These are phyloP conservation scores for Drosophila pachea DNA, from an alignment of 1,140 invertebrate species.

Conservation along the genomic window DNA sequence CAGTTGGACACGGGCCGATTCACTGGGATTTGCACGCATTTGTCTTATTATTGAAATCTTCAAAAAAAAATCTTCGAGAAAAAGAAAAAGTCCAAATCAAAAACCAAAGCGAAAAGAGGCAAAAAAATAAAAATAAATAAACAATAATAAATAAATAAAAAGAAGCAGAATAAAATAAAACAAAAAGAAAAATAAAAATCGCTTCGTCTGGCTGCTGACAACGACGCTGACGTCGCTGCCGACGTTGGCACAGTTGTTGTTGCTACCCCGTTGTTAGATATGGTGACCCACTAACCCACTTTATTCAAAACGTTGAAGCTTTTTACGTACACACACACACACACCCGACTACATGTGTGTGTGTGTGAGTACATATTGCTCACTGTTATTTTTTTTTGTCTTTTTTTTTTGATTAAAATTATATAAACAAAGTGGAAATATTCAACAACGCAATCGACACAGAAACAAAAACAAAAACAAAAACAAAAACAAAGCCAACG, in stretches of 20 bases:
- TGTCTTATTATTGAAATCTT: neutral
- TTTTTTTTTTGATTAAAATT: conserved; percentile 75
- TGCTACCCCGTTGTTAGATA: conserved; percentile 73
- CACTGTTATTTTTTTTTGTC: conserved; percentile 15
- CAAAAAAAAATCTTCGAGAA: neutral
- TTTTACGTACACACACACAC: conserved; percentile 48
- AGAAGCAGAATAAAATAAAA: conserved; percentile 22
- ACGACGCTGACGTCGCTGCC: conserved; percentile 35
- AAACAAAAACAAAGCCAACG: conserved; percentile 52
- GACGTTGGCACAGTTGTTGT: conserved; percentile 20
- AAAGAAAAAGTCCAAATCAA: neutral
- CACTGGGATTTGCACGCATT: too few relatives aligned
- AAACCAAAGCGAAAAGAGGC: conserved; percentile 2
- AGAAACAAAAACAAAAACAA: conserved; percentile 60
- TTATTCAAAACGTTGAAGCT: conserved; percentile 73
- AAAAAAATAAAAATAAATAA: conserved; percentile 41
- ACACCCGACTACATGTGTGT: conserved; percentile 1
- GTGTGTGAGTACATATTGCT: conserved; percentile 1
- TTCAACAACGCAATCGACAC: conserved; percentile 77
- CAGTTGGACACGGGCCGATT: too few relatives aligned
- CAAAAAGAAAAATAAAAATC: conserved; percentile 39
- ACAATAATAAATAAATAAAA: conserved; percentile 28
- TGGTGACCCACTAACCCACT: conserved; percentile 79
- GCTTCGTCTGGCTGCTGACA: conserved; percentile 61
- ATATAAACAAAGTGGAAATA: conserved; percentile 78